Evolutionary conservation across 2,113 vertebrate species (phyloP).

Genomic region (Hypomesus transpacificus): DNA sequence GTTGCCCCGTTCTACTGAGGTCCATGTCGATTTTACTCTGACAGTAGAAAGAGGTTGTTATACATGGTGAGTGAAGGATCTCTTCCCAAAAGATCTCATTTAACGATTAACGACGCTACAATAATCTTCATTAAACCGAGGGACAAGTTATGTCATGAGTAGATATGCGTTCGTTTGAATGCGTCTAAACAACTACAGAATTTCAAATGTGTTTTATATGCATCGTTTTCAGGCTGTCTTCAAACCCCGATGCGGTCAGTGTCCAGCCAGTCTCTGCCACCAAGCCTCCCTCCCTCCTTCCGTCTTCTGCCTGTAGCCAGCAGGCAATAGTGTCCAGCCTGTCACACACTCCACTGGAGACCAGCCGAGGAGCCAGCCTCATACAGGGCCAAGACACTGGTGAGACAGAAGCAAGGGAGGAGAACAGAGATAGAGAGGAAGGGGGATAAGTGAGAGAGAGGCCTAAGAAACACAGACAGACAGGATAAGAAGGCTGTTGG

Average conservation of each 20-base stretch:
- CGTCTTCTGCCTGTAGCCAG: constrained; percentile 50
- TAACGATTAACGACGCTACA: too few relatives aligned
- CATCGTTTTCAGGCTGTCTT: constrained; percentile 28
- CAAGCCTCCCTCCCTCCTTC: constrained; percentile 13
- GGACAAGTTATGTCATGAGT: too few relatives aligned
- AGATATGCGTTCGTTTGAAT: too few relatives aligned
- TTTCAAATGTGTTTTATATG: neutral
- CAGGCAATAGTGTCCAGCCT: constrained; percentile 54
- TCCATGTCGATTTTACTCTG: constrained; percentile 54
- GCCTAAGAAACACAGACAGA: neutral
- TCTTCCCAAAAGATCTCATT: neutral
- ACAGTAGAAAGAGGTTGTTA: constrained; percentile 66
- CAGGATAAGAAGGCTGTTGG: too few relatives aligned
- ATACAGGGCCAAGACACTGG: constrained; percentile 64
- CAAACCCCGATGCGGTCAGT: constrained; percentile 18
- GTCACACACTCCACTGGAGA: constrained; percentile 43
- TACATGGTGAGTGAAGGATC: constrained; percentile 55
- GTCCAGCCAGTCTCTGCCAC: constrained; percentile 20
- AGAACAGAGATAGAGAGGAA: neutral
- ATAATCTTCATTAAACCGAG: too few relatives aligned
- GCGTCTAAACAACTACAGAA: too few relatives aligned
- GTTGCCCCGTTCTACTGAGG: constrained; percentile 51
- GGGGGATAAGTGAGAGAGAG: neutral
- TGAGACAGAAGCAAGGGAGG: constrained; percentile 35
- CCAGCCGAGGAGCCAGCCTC: constrained; percentile 54